Evolutionary conservation across 2,113 vertebrate genomes (phyloP), one percentile per base, ranked within the genome.

Genomic region (Leiothrix lutea): DNA sequence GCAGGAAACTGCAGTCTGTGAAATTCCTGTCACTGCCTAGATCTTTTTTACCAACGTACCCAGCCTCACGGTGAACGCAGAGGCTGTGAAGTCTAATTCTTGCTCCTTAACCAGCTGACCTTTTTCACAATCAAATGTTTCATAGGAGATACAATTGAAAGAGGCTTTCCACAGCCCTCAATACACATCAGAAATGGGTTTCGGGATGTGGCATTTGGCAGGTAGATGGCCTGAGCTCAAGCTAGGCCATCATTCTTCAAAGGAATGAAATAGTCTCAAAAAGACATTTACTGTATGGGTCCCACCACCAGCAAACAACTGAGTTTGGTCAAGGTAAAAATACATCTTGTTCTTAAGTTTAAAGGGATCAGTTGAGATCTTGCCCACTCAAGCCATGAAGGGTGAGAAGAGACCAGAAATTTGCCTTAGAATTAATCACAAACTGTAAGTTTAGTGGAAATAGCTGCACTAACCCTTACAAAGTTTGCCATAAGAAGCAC

Each of bases 61-160:
- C 65, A 75, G 25, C 20, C 19, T 71, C 20, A 12, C 9, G 9
- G 38, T 31, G 14, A 56, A 86, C 69, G 54, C 36, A 88, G 50
- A 31, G 31, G 4, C 38, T 2, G 1, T 3, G 9, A 66, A n/a
- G n/a, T 58, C 17, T 50, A 64, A 47, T 20, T 80, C 40, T 67
- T 40, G 9, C 45, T 48, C 8, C 18, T 70, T 65, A 65, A 36
- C 17, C 51, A 23, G 17, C 45, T 83, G 40, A 65, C 7, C 19
- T 83, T 91, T 74, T 72, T 28, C 54, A 73, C 4, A 9, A 60
- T 21, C 18, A 38, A 64, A 6, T 26, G 6, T 28, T 45, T 77
- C 23, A n/a, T 2, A 61, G 28, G 24, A 84, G 31, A 28, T 14
- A 36, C 0, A 0, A 64, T 0, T 51, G 4, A 33, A 77, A 44